Evolutionary conservation across 2,797 vertebrate genomes (phyloP), one percentile per base, ranked within the genome.

Genomic region (Lacerta bilineata): DNA sequence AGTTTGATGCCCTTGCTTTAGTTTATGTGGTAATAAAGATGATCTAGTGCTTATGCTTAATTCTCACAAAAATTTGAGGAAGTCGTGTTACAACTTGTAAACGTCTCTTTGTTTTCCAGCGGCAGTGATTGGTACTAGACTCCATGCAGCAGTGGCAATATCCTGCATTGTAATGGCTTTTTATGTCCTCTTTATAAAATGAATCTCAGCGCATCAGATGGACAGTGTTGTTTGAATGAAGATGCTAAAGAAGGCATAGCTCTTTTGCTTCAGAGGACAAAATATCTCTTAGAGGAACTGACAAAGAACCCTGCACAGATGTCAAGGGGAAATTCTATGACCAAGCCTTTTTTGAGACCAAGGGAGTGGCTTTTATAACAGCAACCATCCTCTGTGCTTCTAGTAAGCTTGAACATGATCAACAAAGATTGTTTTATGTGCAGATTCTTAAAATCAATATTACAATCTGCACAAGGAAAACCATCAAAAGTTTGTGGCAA

Each of bases 171-270:
- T 95, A 61, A 98, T 98, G 98, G 98, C 97, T 20, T 98, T 98
- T 96, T 99, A 99, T 2, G 91, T 99, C 69, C 91, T 99, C 83
- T 97, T 98, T 93, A 96, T 98, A 89, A 99, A 99, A 97, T 98
- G 97, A 98, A 92, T 88, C 68, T 76, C 82, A 86, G 83, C 77
- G 74, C 74, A 36, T 87, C 87, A 66, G 41, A 55, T 80, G 93
- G 90, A 88, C 88, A 91, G 83, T 46, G 2, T 55, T 86, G 20
- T 80, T 84, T 72, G 80, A 86, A 85, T 39, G 55, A 89, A 79
- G 71, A 89, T 88, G 89, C 90, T 93, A 90, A 75, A 88, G 90
- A 87, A 82, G 50, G 33, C 91, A 89, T 89, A 87, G 83, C 87
- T 79, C 55, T 89, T 88, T 76, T 50, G 0, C 88, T 89, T 88